phyloP scores from a whole-genome alignment of 2,797 vertebrate species.

The Myotis myotis region DNA sequence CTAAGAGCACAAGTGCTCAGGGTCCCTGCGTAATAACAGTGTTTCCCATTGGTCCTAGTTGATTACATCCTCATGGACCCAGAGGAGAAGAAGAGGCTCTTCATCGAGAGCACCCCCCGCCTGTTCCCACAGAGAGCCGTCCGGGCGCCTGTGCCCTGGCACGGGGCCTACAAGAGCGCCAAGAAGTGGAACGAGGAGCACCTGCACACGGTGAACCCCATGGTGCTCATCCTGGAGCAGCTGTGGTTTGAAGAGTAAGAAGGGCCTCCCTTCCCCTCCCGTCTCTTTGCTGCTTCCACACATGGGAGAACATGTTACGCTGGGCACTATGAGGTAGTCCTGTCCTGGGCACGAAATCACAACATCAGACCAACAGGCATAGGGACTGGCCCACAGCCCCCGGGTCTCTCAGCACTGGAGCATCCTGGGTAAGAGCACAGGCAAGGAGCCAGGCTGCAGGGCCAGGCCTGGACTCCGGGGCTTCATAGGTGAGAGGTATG shows the following conservation, averaged over 20 bases:
- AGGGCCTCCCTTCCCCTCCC: fast-evolving
- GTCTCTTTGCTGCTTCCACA: not conserved
- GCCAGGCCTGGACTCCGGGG: not conserved
- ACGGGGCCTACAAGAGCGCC: constrained; percentile 79
- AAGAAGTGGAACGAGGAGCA: constrained; percentile 88
- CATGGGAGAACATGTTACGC: not conserved
- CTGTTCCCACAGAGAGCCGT: constrained; percentile 88
- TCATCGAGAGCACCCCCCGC: constrained; percentile 85
- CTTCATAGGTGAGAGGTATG: not conserved
- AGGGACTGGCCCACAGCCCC: too few relatives aligned
- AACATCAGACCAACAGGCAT: not conserved
- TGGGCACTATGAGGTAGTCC: too few relatives aligned
- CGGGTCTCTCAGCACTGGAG: not conserved
- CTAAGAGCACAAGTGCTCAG: not conserved
- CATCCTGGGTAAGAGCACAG: not conserved
- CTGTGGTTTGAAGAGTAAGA: constrained; percentile 91
- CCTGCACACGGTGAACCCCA: constrained; percentile 86
- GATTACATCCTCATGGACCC: constrained; percentile 93
- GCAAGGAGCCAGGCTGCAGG: not conserved
- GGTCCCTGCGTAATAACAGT: not conserved
- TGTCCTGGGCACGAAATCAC: not conserved
- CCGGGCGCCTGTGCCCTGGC: constrained; percentile 92
- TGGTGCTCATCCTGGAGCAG: constrained; percentile 89
- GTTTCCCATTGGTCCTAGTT: constrained; percentile 83
- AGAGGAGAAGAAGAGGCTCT: constrained; percentile 88